These are phyloP conservation scores for Panulirus ornatus DNA, from an alignment of 1,140 invertebrate species.

Conservation along the genomic window DNA sequence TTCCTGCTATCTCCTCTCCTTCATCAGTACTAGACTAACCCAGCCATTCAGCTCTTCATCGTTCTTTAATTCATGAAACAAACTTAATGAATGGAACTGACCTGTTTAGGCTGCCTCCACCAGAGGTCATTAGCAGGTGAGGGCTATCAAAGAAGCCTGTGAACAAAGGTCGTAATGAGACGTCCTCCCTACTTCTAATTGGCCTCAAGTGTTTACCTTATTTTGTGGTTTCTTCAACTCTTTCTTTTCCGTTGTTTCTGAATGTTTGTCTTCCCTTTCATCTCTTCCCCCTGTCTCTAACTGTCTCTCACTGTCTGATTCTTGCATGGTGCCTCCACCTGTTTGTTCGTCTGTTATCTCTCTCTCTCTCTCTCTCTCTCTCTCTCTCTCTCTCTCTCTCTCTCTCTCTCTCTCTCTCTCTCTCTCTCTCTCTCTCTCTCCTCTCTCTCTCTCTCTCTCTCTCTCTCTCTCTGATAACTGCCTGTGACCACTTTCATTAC, in stretches of 20 bases:
- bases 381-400: background rate
- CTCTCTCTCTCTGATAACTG: background rate
- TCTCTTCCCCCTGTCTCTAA: background rate
- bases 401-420: background rate
- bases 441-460: background rate
- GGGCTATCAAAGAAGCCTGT: too few relatives aligned
- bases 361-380: background rate
- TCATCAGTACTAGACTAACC: too few relatives aligned
- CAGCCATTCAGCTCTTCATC: too few relatives aligned
- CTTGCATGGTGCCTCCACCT: background rate
- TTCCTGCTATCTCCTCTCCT: too few relatives aligned
- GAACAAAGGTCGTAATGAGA: background rate
- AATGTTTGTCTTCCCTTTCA: background rate
- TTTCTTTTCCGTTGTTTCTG: background rate
- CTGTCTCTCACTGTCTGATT: background rate
- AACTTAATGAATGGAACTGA: slow-evolving; percentile 4
- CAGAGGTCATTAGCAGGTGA: slow-evolving; percentile 1
- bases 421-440: background rate
- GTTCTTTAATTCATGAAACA: slow-evolving; percentile 19
- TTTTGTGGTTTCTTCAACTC: background rate
- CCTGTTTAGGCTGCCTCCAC: background rate
- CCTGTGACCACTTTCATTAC: background rate
- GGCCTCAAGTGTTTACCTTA: background rate
- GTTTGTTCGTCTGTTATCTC: background rate
- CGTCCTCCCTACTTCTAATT: background rate